Base-by-base conservation (phyloP, 2,888 invertebrate genomes). In the Drosophila falleni region DNA sequence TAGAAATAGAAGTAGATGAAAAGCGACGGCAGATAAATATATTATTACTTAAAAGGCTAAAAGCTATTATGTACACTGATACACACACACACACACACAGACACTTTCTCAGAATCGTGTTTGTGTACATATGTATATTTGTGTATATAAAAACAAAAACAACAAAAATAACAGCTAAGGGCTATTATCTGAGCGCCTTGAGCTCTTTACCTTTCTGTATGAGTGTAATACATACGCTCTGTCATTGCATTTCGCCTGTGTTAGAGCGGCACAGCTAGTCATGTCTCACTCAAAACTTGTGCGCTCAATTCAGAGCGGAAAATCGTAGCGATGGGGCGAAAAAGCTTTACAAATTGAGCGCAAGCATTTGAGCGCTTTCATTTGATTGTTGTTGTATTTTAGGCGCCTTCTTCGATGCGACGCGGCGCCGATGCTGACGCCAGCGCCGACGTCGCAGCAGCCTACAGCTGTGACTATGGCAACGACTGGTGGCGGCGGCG, bases 1-100 rank as follows among this genome's bases (percentile, higher is more conserved):
- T 75, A 70, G 63, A 70, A 55, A 69, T 72, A 75, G 68, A 74
- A 65, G 51, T 68, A 68, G 81, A 71, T 69, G 68, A 78, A 86
- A 80, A 55, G 78, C 77, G 69, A 80, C 72, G 55, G 67, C 70
- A 80, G 71, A 78, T 85, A 85, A 85, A 76, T 76, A 78, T 85
- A 85, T 82, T 87, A 87, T 80, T 81, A 81, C 75, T 78, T 69
- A 81, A 76, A 76, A 69, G 72, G 74, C 76, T 61, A 81, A 70
- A 68, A 71, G 81, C 62, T 69, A 62, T 78, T 80, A 82, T 73
- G 51, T 85, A 78, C 69, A 55, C 37, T 63, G 41, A 41, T 46
- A 58, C 35, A 54, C 39, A 44, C 51, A 23, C 35, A 59, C 51
- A 42, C 47, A 54, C 50, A 31, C 19, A 42, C 26, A 42, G 11